Base-by-base conservation (phyloP, 1,140 invertebrate genomes). In the Armadillidium nasatum region DNA sequence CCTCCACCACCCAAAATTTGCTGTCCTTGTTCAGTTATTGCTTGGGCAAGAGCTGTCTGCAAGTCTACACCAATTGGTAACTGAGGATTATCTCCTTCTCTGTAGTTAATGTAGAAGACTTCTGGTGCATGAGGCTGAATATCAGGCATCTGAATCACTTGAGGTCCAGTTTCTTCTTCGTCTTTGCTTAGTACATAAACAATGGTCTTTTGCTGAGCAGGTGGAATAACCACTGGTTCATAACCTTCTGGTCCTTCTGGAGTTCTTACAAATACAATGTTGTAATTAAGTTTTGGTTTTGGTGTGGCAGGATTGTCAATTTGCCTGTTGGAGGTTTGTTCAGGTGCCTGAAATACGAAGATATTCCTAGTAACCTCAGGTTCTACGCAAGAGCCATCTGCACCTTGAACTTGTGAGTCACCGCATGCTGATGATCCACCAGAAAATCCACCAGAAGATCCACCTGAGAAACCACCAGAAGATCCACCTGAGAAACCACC, bases 21-120 rank as follows among this genome's bases (percentile, higher is more conserved):
- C 44, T 73, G 72, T 19, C 72, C 72, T 54, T 73, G 72, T 22
- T 73, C 45, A 54, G 72, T 54, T 33, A 33, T 33, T 21, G 72
- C 46, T 54, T 73, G 72, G 72, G 45, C 60, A 44, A 75, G 74
- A n/a, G 74, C 74, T 13, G 66, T 21, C 60, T 75, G 60, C 4
- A 75, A 66, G 23, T 75, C 33, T 50, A 75, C 21, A 22, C 74
- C 74, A 33, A 50, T 66, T 13, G 74, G 74, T 11, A 75, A 66
- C 10, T 67, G 21, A 7, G 74, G 74, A 66, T 75, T 75, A 19
- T 75, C 74, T 7, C 67, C 74, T 1, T 22, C 11, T 9, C 22
- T 67, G 68, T 75, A 75, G 74, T 75, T 75, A 67, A 75, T 67
- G 50, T 68, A 75, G 74, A 44, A 75, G 33, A 75, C 74, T 21